phyloP scores from a whole-genome alignment of 2,113 vertebrate genomes.

The Ceratotherium simum region DNA sequence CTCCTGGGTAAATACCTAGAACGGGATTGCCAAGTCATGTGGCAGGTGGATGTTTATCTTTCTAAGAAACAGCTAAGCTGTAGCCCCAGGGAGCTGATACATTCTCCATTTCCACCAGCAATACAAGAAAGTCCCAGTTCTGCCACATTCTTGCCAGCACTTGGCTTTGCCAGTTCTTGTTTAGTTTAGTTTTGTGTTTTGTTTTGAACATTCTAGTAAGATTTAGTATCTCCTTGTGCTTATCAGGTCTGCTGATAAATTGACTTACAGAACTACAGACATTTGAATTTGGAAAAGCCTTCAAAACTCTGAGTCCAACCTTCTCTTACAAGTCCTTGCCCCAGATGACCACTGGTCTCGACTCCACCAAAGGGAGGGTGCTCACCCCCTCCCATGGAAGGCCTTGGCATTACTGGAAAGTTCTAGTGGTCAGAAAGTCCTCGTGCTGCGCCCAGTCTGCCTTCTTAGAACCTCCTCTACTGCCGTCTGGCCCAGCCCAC shows the following conservation, averaged over 20 bases:
- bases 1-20: neutral
- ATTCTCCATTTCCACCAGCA: accelerated
- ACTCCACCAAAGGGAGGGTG: accelerated
- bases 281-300: neutral
- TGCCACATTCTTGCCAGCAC: accelerated
- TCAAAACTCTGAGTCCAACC: neutral
- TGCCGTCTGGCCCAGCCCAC: neutral
- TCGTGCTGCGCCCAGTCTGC: accelerated
- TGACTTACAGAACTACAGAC: neutral
- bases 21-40: accelerated
- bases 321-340: no score
- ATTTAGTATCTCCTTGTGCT: accelerated
- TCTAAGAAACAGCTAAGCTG: accelerated
- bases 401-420: accelerated
- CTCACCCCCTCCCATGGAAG: accelerated
- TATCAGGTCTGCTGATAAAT: no score
- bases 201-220: neutral
- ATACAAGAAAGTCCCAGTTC: accelerated
- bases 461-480: neutral
- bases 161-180: accelerated
- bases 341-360: accelerated
- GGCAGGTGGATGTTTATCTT: accelerated
- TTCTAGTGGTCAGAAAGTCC: neutral
- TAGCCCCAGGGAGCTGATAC: accelerated
- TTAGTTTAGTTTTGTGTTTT: no score